Evolutionary conservation across 2,888 invertebrate species (phyloP).

Genomic region (Melinaea marsaeus): DNA sequence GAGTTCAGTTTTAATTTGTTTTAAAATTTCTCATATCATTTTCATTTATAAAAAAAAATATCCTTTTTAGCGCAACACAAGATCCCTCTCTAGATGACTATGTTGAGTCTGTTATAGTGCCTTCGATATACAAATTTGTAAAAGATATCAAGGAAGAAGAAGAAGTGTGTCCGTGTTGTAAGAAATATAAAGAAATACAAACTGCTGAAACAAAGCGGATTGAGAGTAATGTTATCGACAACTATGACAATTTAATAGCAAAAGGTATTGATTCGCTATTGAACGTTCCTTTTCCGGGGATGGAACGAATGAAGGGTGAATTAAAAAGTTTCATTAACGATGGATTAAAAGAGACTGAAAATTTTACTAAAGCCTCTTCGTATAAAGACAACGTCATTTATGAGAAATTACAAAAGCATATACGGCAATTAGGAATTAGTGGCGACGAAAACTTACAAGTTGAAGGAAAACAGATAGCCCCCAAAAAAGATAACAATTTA

Average conservation of each 20-base stretch:
- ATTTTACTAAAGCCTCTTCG: too few species aligned
- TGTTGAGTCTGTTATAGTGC: conserved; percentile 11
- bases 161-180: conserved; percentile 9
- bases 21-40: neutral
- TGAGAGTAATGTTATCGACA: neutral
- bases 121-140: neutral
- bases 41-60: neutral
- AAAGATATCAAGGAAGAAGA: neutral
- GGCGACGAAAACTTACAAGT: too few species aligned
- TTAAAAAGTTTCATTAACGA: too few species aligned
- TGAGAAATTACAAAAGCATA: too few species aligned
- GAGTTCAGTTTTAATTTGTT: conserved; percentile 9
- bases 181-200: conserved; percentile 1
- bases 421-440: too few species aligned
- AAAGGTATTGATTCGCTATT: too few species aligned
- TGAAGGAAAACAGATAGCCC: too few species aligned
- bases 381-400: too few species aligned
- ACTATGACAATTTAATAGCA: neutral
- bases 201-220: neutral
- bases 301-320: too few species aligned
- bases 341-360: too few species aligned
- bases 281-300: too few species aligned
- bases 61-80: conserved; percentile 15
- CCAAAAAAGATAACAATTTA: too few species aligned
- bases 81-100: conserved; percentile 14